A percentile compares a stretch with the other conserved stretches of the same genome.
Conservation (phyloP, 2,797 vertebrate genomes). For the Ctenochaetus hawaiiensis region DNA sequence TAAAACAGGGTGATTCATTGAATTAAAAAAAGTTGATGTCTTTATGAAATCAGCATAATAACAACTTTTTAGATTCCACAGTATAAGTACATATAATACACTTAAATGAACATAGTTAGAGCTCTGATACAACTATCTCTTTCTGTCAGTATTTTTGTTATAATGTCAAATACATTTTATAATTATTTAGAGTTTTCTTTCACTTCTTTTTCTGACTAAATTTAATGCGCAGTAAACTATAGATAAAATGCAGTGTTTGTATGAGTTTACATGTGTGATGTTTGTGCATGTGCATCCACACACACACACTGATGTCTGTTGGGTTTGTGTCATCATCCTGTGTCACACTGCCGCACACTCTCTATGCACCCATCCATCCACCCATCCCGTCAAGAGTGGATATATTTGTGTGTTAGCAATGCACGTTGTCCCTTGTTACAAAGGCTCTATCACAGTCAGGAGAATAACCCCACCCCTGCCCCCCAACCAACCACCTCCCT, state of each 20-base stretch:
- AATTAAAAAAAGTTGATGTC: no score
- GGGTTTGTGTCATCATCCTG: no score
- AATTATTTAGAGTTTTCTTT: background rate
- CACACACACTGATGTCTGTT: no score
- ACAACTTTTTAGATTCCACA: no score
- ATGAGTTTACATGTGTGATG: background rate
- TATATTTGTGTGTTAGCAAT: constrained; percentile 27
- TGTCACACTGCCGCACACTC: no score
- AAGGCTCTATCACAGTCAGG: constrained; percentile 47
- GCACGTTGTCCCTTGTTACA: constrained; percentile 42
- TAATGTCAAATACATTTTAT: background rate
- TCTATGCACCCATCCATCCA: no score
- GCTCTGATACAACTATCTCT: no score
- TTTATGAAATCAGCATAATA: no score
- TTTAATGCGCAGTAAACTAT: background rate
- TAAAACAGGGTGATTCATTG: no score
- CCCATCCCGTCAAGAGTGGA: background rate
- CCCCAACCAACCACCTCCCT: constrained; percentile 47
- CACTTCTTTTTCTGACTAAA: background rate
- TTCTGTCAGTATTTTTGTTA: background rate
- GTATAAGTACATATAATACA: no score
- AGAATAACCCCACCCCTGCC: constrained; percentile 31
- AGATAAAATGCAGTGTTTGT: background rate
- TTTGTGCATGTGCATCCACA: background rate
- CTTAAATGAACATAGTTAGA: no score